A percentile compares a stretch with the other conserved stretches of the same genome.
Conservation (phyloP, 2,888 invertebrate genomes). For the Apotomis capreana region DNA sequence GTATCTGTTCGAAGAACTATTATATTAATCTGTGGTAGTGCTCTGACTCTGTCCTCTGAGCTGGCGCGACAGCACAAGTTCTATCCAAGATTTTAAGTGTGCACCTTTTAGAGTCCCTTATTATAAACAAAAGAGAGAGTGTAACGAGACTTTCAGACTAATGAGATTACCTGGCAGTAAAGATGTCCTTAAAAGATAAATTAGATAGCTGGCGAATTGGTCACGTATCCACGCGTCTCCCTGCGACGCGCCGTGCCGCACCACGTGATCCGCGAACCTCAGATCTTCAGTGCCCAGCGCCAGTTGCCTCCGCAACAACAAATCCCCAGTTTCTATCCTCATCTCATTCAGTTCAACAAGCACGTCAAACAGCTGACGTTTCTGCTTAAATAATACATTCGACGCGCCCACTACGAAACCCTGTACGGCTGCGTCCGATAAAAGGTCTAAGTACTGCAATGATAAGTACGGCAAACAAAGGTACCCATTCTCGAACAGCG, state of each 20-base stretch:
- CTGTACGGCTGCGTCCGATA: conserved; percentile 93
- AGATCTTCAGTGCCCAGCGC: conserved; percentile 96
- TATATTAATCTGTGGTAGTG: too few relatives aligned
- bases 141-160: too few relatives aligned
- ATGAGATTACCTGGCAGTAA: conserved; percentile 84
- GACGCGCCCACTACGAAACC: conserved; percentile 98
- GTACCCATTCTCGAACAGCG: conserved; percentile 94
- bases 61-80: too few relatives aligned
- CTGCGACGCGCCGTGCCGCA: conserved; percentile 88
- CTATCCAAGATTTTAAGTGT: too few relatives aligned
- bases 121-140: too few relatives aligned
- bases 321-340: conserved; percentile 92
- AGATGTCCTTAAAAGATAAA: conserved; percentile 92
- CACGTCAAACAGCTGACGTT: conserved; percentile 95
- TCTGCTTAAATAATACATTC: conserved; percentile 98
- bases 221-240: conserved; percentile 98
- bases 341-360: conserved; percentile 94
- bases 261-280: conserved; percentile 96
- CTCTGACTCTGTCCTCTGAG: too few relatives aligned
- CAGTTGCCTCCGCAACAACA: conserved; percentile 91
- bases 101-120: too few relatives aligned
- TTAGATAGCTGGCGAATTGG: conserved; percentile 94
- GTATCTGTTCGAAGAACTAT: too few relatives aligned
- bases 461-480: conserved; percentile 98
- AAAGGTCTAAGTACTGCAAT: conserved; percentile 95